These are phyloP conservation scores for Chlamydotis undulata DNA, from an alignment of 2,113 vertebrate species.

Conservation along the genomic window DNA sequence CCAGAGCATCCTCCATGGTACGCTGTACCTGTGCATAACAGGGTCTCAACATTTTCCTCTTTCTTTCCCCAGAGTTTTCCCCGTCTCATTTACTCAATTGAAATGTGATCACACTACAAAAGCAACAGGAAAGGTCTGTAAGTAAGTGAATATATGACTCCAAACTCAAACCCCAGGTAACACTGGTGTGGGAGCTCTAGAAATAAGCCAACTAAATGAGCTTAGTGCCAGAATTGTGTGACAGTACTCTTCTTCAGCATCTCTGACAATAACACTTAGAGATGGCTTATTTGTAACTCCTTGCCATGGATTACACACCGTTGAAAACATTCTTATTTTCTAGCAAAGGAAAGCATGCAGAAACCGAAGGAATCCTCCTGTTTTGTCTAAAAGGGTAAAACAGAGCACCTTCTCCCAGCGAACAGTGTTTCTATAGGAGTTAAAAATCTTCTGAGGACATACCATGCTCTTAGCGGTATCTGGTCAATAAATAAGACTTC, in stretches of 20 bases:
- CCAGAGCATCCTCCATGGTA: neutral
- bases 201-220: neutral
- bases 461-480: neutral
- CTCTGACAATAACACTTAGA: neutral
- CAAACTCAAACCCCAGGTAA: neutral
- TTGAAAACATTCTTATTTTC: neutral
- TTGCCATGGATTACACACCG: accelerated
- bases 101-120: neutral
- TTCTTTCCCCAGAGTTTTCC: neutral
- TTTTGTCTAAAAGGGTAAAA: neutral
- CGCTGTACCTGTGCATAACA: accelerated
- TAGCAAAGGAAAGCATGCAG: neutral
- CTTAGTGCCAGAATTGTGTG: neutral
- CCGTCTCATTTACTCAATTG: neutral
- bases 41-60: neutral
- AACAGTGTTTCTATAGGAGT: neutral
- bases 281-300: neutral
- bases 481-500: neutral
- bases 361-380: neutral
- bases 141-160: neutral
- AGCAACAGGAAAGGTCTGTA: neutral
- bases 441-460: neutral
- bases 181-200: neutral
- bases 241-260: neutral
- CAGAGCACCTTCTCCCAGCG: neutral